Evolutionary conservation across 2,888 invertebrate species (phyloP), one percentile per base, ranked within the genome.

Genomic region (Exocentrus adspersus): DNA sequence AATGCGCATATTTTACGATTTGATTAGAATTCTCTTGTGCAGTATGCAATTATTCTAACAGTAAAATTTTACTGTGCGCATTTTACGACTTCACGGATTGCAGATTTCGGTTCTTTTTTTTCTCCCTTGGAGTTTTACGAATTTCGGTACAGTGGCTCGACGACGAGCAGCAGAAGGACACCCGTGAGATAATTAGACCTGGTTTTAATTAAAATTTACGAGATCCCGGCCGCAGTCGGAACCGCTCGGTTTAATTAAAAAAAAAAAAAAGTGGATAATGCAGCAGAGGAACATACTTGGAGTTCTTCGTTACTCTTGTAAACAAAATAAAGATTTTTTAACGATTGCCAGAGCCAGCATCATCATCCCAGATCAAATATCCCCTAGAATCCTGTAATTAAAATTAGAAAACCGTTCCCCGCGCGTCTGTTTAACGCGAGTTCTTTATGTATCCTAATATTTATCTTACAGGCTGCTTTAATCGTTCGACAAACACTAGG

Each of bases 401-500:
- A 64, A 64, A 54, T 64, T 64, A 60, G 64, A 64, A 48, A 21
- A 42, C 21, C 21, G 43, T 67, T 60, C 54, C 53, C 5, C 30
- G 30, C 37, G 1, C 17, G 65, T 68, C 71, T 73, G 74, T 71
- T 70, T 65, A 71, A 70, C 72, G 73, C 74, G 65, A 66, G 65
- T 72, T 73, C 72, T 71, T 73, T 72, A 72, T 72, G 69, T 70
- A 69, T 72, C 73, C 72, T 74, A 75, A 74, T 75, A 74, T 75
- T 75, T 75, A 75, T 74, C 75, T 75, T 75, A 68, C 59, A 68
- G 73, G 72, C 73, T 66, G 72, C 62, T 71, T 74, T 74, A 74
- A 75, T 73, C 72, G 74, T 72, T 72, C 68, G 69, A 72, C 74
- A 75, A 75, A 75, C 74, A 73, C 58, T 62, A 53, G 43, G 65